Evolutionary conservation across 92 coral and sea anemone genomes (phyloP), one percentile per base, ranked within the genome.

Genomic region (Parazoanthus swiftii): DNA sequence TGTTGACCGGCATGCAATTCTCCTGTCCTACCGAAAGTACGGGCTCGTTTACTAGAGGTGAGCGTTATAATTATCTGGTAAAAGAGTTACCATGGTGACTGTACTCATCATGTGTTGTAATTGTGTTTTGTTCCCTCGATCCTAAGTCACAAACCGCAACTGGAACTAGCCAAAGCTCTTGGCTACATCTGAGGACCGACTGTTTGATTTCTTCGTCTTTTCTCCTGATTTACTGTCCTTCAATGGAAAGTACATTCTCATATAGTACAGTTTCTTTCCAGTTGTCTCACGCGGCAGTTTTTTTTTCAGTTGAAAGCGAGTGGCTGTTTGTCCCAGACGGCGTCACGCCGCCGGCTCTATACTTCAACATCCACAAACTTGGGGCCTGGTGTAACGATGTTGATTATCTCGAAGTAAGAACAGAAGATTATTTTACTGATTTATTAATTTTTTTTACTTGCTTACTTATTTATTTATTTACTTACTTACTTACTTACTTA

Each of bases 1-100:
- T 96, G 16, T 80, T 95, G 81, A 96, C 99, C 8, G 97, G 92
- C 67, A 86, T 95, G 94, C 95, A 92, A 89, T 88, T 96, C 82
- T 93, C 99, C 2, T 96, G 98, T 73, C 98, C 99, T 6, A 96
- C 99, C 13, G 94, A 96, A 65, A 85, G 89, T 68, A 85, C 94
- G 2, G 93, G 95, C 35, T 91, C 98, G 1, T 93, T 88, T 77
- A 74, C 93, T 25, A 86, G 88, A 92, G 99, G 98, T 96, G 82
- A 48, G 77, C 11, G 42, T 65, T 18, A 3, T 6, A 38, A 35
- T 18, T 23, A 26, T 16, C 16, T 4, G 9, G 25, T 77, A 11
- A 78, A 44, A 14, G 25, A 3, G 70, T 63, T 63, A 63, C 25
- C 70, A 63, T 63, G 70, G 8, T 21, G 8, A 23, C 44, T 54